phyloP scores from a whole-genome alignment of 1,140 invertebrate species.

The Temnothorax longispinosus region DNA sequence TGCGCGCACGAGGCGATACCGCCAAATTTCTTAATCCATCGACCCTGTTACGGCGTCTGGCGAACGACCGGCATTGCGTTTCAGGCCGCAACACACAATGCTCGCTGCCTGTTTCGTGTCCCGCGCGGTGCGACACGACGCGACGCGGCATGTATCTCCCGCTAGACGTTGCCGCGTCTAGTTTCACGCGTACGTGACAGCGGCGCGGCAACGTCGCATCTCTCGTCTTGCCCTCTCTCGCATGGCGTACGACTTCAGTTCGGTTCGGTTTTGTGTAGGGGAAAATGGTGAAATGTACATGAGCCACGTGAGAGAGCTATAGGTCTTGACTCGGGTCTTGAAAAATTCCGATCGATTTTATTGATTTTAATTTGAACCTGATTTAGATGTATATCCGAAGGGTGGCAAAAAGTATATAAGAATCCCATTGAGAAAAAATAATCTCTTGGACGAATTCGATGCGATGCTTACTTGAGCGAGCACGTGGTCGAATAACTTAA shows the following conservation, averaged over 20 bases:
- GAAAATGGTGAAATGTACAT: background rate
- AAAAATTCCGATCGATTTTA: background rate
- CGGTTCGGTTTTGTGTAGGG: too few relatives aligned
- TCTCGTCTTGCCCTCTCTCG: conserved; percentile 58
- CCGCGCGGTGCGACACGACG: conserved; percentile 43
- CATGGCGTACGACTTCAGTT: conserved; percentile 48
- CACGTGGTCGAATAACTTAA: background rate
- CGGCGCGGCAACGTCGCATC: conserved; percentile 66
- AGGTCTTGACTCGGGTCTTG: background rate
- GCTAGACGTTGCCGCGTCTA: conserved; percentile 67
- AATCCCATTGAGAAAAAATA: background rate
- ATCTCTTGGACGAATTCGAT: conserved; percentile 3
- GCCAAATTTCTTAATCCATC: conserved; percentile 80
- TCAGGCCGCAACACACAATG: conserved; percentile 59
- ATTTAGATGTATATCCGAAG: background rate
- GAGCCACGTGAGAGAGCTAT: background rate
- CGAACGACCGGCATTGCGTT: conserved; percentile 70
- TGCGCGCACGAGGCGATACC: conserved; percentile 61
- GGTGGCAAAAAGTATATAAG: background rate
- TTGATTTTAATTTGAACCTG: background rate
- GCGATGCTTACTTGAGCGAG: background rate
- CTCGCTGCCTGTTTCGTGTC: conserved; percentile 58
- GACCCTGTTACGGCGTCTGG: conserved; percentile 79
- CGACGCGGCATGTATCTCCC: conserved; percentile 49
- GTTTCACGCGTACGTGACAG: conserved; percentile 37